Percentiles rank a stretch among this genome's conserved stretches.
These are phyloP conservation scores for Sebastes elongatus DNA, from an alignment of 2,797 vertebrate genomes.

Conservation along the genomic window DNA sequence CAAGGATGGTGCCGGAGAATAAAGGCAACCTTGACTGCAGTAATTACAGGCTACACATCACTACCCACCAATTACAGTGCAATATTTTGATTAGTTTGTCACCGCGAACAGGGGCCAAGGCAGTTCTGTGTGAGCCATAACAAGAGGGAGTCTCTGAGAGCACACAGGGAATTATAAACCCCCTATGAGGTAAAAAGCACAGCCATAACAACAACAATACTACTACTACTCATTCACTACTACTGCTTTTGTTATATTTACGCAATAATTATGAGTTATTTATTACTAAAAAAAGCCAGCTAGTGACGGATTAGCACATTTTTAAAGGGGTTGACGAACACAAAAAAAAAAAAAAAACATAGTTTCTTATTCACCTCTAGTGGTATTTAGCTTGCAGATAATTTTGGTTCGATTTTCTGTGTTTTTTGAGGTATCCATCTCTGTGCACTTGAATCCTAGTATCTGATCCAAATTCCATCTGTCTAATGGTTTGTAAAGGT, in stretches of 20 bases:
- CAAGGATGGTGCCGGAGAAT: constrained; percentile 45
- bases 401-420: not conserved
- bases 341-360: not conserved
- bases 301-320: not conserved
- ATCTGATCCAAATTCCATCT: not conserved
- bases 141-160: constrained; percentile 22
- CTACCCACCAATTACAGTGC: constrained; percentile 70
- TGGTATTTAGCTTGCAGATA: not conserved
- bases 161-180: not conserved
- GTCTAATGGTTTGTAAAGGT: not conserved
- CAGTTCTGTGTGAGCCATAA: constrained; percentile 33
- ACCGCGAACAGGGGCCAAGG: constrained; percentile 46
- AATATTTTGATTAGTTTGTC: constrained; percentile 71
- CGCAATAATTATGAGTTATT: not conserved
- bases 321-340: not conserved
- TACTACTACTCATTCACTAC: not conserved
- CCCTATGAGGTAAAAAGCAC: not conserved
- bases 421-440: not conserved
- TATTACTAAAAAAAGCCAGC: not conserved
- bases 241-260: not conserved
- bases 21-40: constrained; percentile 62
- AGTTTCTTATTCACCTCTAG: not conserved
- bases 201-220: not conserved
- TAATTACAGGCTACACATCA: constrained; percentile 74
- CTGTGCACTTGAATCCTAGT: not conserved